Evolutionary conservation across 2,113 vertebrate genomes (phyloP).

Genomic region (Mohoua ochrocephala): DNA sequence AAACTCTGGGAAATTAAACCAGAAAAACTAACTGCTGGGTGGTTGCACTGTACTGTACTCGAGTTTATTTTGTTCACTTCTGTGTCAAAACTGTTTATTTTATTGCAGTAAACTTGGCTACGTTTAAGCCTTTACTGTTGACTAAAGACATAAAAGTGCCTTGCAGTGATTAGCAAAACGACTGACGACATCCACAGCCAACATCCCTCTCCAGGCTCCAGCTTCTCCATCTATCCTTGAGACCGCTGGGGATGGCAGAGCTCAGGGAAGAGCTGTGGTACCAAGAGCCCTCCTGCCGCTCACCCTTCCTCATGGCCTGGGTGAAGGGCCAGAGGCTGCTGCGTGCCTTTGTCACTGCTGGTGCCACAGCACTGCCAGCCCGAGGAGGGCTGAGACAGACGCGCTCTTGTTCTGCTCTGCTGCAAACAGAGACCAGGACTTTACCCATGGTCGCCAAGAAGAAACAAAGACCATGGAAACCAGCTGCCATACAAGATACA

Average conservation of each 20-base stretch:
- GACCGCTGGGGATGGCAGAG: background rate
- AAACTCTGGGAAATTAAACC: background rate
- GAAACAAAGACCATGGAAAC: background rate
- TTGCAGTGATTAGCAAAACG: background rate
- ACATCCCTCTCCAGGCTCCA: background rate
- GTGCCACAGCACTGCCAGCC: background rate
- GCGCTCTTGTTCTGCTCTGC: background rate
- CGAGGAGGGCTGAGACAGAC: background rate
- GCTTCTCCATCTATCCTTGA: background rate
- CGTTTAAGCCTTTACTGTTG: background rate
- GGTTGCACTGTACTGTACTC: background rate
- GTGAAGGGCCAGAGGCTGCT: background rate
- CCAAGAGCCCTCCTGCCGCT: background rate
- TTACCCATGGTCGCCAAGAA: background rate
- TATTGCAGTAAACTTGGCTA: background rate
- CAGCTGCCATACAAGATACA: background rate
- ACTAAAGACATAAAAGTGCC: background rate
- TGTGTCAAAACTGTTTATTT: background rate
- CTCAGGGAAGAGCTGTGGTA: background rate
- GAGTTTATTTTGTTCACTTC: background rate
- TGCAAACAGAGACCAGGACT: background rate
- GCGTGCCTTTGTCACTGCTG: background rate
- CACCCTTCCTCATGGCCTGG: background rate
- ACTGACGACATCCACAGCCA: background rate
- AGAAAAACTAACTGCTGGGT: background rate